Percentiles rank a stretch among this genome's conserved stretches.
phyloP scores from a whole-genome alignment of 2,113 vertebrate species.

The Pomatostomus ruficeps region DNA sequence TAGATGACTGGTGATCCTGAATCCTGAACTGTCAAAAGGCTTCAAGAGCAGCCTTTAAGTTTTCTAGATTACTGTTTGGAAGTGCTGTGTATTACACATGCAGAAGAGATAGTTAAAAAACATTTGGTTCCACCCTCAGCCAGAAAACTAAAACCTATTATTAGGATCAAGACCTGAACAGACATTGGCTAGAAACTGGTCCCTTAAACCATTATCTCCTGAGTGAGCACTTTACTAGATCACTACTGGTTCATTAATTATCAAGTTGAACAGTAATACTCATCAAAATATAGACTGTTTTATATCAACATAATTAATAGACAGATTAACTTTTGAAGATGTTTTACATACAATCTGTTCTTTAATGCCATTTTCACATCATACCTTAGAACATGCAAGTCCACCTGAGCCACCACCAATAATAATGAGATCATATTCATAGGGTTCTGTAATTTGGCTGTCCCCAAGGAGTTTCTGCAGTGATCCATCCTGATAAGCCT shows the following conservation, averaged over 20 bases:
- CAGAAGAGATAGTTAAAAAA: not conserved
- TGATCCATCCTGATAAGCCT: conserved; percentile 86
- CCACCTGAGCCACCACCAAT: conserved; percentile 95
- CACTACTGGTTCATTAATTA: not conserved
- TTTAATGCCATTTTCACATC: not conserved
- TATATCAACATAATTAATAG: not conserved
- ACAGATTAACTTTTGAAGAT: not conserved
- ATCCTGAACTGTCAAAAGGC: not conserved
- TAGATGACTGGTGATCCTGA: not conserved
- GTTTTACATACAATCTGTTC: not conserved
- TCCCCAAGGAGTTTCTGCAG: conserved; percentile 82
- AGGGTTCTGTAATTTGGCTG: conserved; percentile 43
- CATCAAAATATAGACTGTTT: not conserved
- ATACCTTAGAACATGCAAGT: conserved; percentile 93
- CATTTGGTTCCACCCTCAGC: not conserved
- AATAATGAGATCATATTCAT: conserved; percentile 92
- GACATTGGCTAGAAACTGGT: not conserved
- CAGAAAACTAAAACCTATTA: not conserved
- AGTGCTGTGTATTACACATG: not conserved
- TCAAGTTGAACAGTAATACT: not conserved
- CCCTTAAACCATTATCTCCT: not conserved
- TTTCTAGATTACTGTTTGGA: not conserved
- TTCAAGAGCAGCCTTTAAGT: not conserved
- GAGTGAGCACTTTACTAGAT: not conserved
- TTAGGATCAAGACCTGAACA: not conserved